Conservation (phyloP, 2,888 invertebrate species). For the Spicauda simplicius region DNA sequence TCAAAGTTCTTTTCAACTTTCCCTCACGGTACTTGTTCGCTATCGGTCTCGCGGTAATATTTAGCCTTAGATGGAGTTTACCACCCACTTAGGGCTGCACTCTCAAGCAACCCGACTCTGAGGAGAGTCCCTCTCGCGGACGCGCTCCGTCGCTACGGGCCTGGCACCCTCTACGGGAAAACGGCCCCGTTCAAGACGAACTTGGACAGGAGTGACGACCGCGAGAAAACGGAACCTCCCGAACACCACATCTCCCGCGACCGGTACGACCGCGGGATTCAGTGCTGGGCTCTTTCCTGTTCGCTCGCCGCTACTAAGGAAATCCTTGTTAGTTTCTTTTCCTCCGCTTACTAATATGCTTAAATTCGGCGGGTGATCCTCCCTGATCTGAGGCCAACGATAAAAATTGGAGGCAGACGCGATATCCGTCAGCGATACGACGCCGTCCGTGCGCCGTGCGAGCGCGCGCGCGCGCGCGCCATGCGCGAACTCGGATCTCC, state of each 20-base stretch:
- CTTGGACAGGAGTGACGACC: constrained; percentile 64
- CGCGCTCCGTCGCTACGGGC: constrained; percentile 72
- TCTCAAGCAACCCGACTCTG: constrained; percentile 85
- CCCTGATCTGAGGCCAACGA: constrained; percentile 71
- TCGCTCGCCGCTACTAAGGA: constrained; percentile 57
- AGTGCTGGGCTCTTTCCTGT: constrained; percentile 86
- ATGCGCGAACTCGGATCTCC: too few relatives aligned
- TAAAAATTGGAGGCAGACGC: constrained; percentile 47
- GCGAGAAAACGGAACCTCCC: constrained; percentile 68
- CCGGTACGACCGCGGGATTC: constrained; percentile 71
- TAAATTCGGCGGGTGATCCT: constrained; percentile 82
- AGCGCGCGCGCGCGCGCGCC: too few relatives aligned
- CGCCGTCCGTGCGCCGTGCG: constrained; percentile 18
- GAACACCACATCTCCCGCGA: constrained; percentile 82
- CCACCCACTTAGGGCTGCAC: constrained; percentile 86
- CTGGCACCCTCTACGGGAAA: constrained; percentile 82
- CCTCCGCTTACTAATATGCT: constrained; percentile 89
- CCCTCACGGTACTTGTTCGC: constrained; percentile 88
- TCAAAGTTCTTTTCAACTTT: constrained; percentile 90
- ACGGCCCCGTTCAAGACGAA: constrained; percentile 79
- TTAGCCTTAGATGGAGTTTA: constrained; percentile 85
- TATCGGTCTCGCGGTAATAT: constrained; percentile 87
- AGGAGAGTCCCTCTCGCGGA: constrained; percentile 55
- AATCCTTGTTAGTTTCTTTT: constrained; percentile 70
- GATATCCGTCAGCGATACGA: constrained; percentile 42